Evolutionary conservation across 2,113 vertebrate genomes (phyloP).

Genomic region (Hypocryptadius cinnamomeus): DNA sequence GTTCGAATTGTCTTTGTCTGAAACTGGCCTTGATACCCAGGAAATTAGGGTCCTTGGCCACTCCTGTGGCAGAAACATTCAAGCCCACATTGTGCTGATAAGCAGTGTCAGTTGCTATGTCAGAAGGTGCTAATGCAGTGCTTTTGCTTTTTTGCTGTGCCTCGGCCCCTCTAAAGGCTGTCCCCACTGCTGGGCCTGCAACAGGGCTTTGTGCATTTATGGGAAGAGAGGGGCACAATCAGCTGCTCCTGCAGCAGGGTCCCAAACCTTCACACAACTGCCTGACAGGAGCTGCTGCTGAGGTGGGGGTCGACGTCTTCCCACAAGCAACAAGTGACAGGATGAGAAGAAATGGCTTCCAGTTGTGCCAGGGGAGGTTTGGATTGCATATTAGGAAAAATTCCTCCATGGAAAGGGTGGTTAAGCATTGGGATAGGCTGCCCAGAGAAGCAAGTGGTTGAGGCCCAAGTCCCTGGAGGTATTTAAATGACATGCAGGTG

Average conservation of each 20-base stretch:
- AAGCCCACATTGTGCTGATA: neutral
- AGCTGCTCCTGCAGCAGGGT: neutral
- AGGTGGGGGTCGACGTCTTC: fast-evolving
- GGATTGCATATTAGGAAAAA: neutral
- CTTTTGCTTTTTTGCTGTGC: neutral
- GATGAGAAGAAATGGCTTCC: neutral
- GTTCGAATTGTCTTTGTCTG: neutral
- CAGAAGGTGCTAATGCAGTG: neutral
- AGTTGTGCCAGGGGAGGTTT: neutral
- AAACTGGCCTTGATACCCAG: neutral
- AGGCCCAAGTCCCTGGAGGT: no score
- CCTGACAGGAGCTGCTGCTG: neutral
- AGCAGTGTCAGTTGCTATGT: neutral
- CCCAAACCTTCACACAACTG: no score
- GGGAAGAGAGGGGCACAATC: fast-evolving
- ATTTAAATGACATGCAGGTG: neutral
- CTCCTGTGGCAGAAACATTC: neutral
- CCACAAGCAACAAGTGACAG: neutral
- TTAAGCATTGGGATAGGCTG: neutral
- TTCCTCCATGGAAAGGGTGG: neutral
- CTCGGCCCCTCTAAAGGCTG: neutral
- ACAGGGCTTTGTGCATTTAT: neutral
- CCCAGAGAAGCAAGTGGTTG: neutral
- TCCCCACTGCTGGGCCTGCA: fast-evolving
- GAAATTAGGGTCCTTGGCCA: neutral